Conservation (phyloP, 1,140 invertebrate genomes). For the Cheumatopsyche charites region DNA sequence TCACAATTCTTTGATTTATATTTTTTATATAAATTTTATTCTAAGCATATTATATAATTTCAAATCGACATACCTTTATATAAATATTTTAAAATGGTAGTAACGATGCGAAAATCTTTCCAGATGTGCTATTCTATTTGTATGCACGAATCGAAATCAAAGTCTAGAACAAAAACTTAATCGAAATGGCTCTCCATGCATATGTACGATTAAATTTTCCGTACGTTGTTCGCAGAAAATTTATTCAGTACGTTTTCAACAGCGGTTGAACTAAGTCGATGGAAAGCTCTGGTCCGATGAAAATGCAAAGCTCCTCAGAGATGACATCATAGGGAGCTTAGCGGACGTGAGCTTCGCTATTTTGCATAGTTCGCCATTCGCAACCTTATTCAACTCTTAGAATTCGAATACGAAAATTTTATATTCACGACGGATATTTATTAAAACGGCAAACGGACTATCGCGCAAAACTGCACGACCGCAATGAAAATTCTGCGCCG, state of each 20-base stretch:
- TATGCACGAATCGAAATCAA: too few species aligned
- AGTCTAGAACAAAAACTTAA: too few species aligned
- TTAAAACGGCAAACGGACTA: background rate
- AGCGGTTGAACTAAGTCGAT: constrained; percentile 28
- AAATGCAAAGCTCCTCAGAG: constrained; percentile 42
- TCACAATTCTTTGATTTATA: too few species aligned
- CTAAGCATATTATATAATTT: too few species aligned
- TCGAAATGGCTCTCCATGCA: background rate
- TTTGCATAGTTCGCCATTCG: constrained; percentile 29
- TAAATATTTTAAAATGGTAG: too few species aligned
- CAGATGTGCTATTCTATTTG: too few species aligned
- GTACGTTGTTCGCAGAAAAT: constrained; percentile 13
- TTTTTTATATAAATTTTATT: too few species aligned
- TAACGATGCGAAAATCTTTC: too few species aligned
- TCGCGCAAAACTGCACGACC: background rate
- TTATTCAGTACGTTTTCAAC: constrained; percentile 21
- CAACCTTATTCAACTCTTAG: constrained; percentile 11
- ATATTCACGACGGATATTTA: background rate
- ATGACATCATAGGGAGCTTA: constrained; percentile 37
- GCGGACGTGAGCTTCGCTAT: constrained; percentile 30
- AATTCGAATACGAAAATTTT: constrained; percentile 2
- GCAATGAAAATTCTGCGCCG: background rate
- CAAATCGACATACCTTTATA: too few species aligned
- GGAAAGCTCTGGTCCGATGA: constrained; percentile 36
- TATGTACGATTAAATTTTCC: constrained; percentile 25